Evolutionary conservation across 2,888 invertebrate genomes (phyloP).

Genomic region (Pristionchus maxplancki): DNA sequence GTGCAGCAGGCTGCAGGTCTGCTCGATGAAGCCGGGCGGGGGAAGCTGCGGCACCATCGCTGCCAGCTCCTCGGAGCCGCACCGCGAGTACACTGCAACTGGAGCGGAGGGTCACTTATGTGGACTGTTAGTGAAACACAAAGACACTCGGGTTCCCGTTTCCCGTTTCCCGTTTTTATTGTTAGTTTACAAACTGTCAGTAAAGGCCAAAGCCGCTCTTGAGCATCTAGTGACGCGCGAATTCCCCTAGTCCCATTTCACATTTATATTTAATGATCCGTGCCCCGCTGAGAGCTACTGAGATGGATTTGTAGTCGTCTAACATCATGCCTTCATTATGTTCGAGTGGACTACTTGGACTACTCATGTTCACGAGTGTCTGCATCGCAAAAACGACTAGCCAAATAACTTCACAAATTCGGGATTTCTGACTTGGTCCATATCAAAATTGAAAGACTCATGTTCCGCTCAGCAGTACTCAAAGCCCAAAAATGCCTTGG

Average conservation of each 20-base stretch:
- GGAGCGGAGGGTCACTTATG: not conserved
- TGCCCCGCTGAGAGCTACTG: not conserved
- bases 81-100: conserved; percentile 71
- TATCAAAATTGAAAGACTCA: no score
- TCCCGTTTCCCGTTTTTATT: no score
- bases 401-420: no score
- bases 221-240: not conserved
- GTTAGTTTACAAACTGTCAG: no score
- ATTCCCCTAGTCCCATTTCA: not conserved
- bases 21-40: conserved; percentile 65
- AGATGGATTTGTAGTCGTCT: not conserved
- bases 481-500: not conserved
- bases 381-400: no score
- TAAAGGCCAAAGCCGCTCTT: no score
- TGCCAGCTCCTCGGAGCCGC: conserved; percentile 63
- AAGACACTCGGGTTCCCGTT: no score
- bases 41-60: conserved; percentile 53
- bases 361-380: no score
- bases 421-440: no score
- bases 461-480: no score
- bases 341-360: no score
- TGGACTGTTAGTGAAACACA: not conserved
- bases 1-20: conserved; percentile 62
- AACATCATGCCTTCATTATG: not conserved
- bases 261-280: conserved; percentile 3